phyloP scores from a whole-genome alignment of 2,888 invertebrate genomes.

The Acanthococcus lagerstroemiae region DNA sequence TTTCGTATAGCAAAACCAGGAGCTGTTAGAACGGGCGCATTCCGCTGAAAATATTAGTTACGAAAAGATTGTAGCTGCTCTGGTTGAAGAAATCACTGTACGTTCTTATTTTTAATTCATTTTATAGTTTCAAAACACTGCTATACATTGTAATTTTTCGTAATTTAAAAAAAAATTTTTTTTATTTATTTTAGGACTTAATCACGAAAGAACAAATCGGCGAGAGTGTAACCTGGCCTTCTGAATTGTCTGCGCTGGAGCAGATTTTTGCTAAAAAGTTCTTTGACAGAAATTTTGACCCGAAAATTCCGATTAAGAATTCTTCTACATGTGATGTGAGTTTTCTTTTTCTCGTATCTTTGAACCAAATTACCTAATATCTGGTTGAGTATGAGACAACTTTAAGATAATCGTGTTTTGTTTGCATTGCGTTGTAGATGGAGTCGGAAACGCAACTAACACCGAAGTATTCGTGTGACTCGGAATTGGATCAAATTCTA shows the following conservation, averaged over 20 bases:
- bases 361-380: too few relatives aligned
- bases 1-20: not conserved
- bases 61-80: not conserved
- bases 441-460: not conserved
- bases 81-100: not conserved
- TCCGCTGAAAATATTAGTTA: not conserved
- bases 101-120: too few relatives aligned
- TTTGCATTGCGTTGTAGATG: not conserved
- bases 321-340: too few relatives aligned
- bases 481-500: not conserved
- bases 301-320: too few relatives aligned
- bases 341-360: too few relatives aligned
- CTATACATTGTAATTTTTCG: too few relatives aligned
- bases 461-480: not conserved
- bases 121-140: too few relatives aligned
- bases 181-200: constrained; percentile 23
- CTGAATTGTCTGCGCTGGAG: not conserved
- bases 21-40: not conserved
- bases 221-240: constrained; percentile 8
- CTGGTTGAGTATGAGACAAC: too few relatives aligned
- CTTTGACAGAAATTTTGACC: too few relatives aligned
- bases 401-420: too few relatives aligned
- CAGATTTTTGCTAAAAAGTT: not conserved
- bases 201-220: not conserved
- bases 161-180: too few relatives aligned